Percentiles rank a stretch among this genome's conserved stretches.
Conservation (phyloP, 2,888 invertebrate species). For the Diachrysia chrysitis region DNA sequence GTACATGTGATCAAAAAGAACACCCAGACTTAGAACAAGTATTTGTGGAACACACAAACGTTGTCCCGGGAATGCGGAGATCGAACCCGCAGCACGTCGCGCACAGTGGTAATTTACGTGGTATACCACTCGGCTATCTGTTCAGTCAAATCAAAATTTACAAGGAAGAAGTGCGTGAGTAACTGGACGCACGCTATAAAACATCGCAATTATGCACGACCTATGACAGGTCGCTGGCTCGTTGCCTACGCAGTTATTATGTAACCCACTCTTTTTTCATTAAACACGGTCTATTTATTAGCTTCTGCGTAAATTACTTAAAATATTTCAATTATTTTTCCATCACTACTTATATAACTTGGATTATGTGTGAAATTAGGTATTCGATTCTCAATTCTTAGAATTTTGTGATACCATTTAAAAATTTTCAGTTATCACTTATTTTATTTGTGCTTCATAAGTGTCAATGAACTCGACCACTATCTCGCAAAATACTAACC, state of each 20-base stretch:
- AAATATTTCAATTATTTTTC: background rate
- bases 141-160: no score
- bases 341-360: background rate
- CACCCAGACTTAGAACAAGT: no score
- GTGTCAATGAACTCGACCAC: background rate
- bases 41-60: no score
- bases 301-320: background rate
- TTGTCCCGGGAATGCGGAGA: no score
- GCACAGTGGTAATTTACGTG: no score
- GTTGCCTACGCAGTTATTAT: slow-evolving; percentile 18
- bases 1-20: no score
- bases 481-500: background rate
- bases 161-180: background rate
- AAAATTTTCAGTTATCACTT: background rate
- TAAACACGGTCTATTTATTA: background rate
- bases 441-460: background rate
- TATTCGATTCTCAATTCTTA: no score
- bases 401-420: background rate
- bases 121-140: no score
- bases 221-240: slow-evolving; percentile 29
- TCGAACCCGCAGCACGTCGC: no score
- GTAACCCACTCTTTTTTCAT: slow-evolving; percentile 5
- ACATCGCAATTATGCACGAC: slow-evolving; percentile 18
- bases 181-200: slow-evolving; percentile 2
- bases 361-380: background rate